Conservation (phyloP, 92 coral and sea anemone genomes). For the Muricea muricata region DNA sequence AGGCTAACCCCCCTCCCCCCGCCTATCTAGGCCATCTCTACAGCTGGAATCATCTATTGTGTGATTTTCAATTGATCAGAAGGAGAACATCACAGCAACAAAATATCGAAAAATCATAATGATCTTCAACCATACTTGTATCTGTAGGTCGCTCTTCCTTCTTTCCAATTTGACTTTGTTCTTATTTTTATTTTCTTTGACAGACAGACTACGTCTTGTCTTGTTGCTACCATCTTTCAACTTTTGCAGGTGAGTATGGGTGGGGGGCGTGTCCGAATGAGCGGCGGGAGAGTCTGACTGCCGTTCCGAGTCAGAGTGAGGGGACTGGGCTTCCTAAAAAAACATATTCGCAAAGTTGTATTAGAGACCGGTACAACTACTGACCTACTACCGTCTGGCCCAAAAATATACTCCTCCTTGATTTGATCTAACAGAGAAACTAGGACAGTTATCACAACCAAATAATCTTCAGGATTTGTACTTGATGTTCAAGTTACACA, state of each 20-base stretch:
- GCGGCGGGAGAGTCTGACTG: constrained; percentile 79
- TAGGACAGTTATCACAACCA: too few relatives aligned
- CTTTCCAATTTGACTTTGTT: constrained; percentile 63
- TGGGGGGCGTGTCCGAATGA: constrained; percentile 64
- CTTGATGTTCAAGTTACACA: too few relatives aligned
- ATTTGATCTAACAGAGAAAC: too few relatives aligned
- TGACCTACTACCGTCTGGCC: too few relatives aligned
- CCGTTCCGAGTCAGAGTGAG: constrained; percentile 88
- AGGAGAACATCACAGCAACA: not conserved
- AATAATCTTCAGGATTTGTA: too few relatives aligned
- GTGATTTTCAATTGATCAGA: too few relatives aligned
- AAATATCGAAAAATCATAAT: not conserved
- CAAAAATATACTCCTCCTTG: too few relatives aligned
- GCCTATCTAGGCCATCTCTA: too few relatives aligned
- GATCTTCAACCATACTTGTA: constrained; percentile 65
- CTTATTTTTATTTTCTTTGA: constrained; percentile 71
- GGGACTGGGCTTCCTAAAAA: constrained; percentile 81
- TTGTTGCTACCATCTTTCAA: constrained; percentile 11
- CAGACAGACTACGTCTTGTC: constrained; percentile 86
- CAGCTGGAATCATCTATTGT: too few relatives aligned
- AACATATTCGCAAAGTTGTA: not conserved
- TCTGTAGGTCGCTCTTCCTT: constrained; percentile 89
- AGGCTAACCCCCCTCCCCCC: too few relatives aligned
- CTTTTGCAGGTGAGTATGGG: constrained; percentile 29
- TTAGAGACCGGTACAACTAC: too few relatives aligned